Evolutionary conservation across 2,888 invertebrate species (phyloP).

Genomic region (Mallateleia sp.): DNA sequence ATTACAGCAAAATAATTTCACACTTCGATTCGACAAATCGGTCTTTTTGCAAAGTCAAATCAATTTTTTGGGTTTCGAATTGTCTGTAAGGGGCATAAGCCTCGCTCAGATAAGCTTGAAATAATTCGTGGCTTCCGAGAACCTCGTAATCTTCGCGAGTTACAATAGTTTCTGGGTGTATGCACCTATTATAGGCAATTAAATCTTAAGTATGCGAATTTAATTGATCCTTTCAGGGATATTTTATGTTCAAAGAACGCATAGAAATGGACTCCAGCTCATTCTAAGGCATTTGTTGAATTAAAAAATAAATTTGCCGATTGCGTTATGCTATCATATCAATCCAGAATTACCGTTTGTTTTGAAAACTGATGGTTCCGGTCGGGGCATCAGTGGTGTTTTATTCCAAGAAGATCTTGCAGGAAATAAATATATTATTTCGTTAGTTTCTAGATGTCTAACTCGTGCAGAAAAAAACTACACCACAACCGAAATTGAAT

Average conservation of each 20-base stretch:
- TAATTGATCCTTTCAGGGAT: background rate
- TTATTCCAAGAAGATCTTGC: background rate
- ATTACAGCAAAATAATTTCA: conserved; percentile 22
- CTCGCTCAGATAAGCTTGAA: background rate
- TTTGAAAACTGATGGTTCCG: background rate
- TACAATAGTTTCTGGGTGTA: conserved; percentile 3
- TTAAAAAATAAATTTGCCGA: background rate
- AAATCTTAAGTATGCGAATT: background rate
- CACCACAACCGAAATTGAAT: background rate
- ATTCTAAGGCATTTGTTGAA: background rate
- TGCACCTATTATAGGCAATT: conserved; percentile 23
- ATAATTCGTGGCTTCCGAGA: background rate
- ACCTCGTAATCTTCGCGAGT: background rate
- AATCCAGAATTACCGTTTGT: background rate
- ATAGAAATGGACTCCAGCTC: background rate
- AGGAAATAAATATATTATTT: background rate
- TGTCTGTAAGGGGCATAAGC: background rate
- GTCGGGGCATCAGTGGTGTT: background rate
- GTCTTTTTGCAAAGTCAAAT: background rate
- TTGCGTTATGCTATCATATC: background rate
- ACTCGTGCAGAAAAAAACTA: no score
- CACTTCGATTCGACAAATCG: conserved; percentile 3
- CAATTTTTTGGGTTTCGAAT: background rate
- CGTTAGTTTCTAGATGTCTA: background rate
- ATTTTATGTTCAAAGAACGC: background rate